Conservation (phyloP, 2,113 vertebrate genomes). For the Sula dactylatra region DNA sequence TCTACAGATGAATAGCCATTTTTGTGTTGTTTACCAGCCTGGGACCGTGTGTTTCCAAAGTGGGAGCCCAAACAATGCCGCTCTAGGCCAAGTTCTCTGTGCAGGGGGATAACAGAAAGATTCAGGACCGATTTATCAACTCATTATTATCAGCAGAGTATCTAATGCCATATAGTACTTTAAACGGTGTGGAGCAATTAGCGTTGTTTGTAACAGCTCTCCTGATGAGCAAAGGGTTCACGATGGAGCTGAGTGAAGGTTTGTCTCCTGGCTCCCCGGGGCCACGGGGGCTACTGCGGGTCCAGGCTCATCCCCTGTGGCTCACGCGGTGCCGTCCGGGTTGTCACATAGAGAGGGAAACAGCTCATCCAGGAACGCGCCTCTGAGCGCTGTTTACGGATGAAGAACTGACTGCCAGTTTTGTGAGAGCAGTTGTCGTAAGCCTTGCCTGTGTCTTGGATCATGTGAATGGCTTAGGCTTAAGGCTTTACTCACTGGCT, state of each 20-base stretch:
- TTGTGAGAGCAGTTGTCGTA: not conserved
- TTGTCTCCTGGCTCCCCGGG: not conserved
- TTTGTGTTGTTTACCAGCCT: not conserved
- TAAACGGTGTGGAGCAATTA: not conserved
- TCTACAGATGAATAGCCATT: not conserved
- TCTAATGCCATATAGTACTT: not conserved
- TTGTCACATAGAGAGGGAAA: not conserved
- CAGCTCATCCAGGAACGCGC: not conserved
- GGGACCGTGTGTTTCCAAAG: not conserved
- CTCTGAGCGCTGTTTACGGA: not conserved
- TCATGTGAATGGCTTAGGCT: not conserved
- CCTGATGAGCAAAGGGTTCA: not conserved
- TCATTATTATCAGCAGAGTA: not conserved
- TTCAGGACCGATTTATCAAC: not conserved
- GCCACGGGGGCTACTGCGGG: not conserved
- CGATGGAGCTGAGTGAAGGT: rapidly evolving
- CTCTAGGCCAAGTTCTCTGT: not conserved
- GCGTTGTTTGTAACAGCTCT: not conserved
- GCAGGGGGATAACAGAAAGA: not conserved
- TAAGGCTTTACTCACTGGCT: not conserved
- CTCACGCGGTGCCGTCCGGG: not conserved
- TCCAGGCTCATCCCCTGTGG: no score
- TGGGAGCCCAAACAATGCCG: not conserved
- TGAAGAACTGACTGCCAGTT: no score
- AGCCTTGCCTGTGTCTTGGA: not conserved